Percentiles rank a stretch among this genome's conserved stretches.
phyloP scores from a whole-genome alignment of 2,888 invertebrate genomes.

The Cyclophora albipunctata region DNA sequence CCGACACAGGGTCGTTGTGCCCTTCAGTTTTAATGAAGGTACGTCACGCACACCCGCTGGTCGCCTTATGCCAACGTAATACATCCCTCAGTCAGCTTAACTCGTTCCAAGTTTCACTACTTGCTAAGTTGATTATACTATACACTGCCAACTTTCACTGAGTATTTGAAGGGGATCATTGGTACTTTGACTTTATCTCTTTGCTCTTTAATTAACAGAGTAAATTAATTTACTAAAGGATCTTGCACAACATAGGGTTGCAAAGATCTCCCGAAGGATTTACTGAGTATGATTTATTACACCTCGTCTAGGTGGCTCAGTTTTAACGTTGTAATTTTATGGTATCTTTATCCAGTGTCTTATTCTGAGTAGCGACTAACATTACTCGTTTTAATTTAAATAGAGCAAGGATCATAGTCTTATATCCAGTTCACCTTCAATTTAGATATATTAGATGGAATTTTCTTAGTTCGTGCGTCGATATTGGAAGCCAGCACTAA shows the following conservation, averaged over 20 bases:
- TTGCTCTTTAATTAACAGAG: background rate
- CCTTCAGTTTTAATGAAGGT: conserved; percentile 38
- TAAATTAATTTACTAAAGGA: background rate
- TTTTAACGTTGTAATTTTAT: too few relatives aligned
- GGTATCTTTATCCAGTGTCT: too few relatives aligned
- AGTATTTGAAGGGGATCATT: conserved; percentile 10
- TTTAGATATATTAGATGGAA: too few relatives aligned
- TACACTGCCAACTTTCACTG: conserved; percentile 17
- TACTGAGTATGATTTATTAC: too few relatives aligned
- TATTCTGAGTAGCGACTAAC: too few relatives aligned
- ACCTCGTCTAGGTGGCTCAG: too few relatives aligned
- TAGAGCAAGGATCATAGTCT: too few relatives aligned
- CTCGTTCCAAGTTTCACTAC: conserved; percentile 18
- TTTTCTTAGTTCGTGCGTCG: too few relatives aligned
- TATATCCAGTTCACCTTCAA: too few relatives aligned
- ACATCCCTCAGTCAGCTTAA: conserved; percentile 7
- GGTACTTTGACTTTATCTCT: conserved; percentile 9
- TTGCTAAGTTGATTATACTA: conserved; percentile 13
- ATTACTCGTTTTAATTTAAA: too few relatives aligned
- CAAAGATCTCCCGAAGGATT: background rate
- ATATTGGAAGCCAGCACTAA: too few relatives aligned
- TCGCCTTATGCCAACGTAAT: background rate
- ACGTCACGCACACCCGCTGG: conserved; percentile 32
- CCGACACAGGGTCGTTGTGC: conserved; percentile 27
- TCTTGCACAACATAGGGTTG: too few relatives aligned